Base-by-base conservation (phyloP, 2,797 vertebrate genomes). In the Myotis myotis region DNA sequence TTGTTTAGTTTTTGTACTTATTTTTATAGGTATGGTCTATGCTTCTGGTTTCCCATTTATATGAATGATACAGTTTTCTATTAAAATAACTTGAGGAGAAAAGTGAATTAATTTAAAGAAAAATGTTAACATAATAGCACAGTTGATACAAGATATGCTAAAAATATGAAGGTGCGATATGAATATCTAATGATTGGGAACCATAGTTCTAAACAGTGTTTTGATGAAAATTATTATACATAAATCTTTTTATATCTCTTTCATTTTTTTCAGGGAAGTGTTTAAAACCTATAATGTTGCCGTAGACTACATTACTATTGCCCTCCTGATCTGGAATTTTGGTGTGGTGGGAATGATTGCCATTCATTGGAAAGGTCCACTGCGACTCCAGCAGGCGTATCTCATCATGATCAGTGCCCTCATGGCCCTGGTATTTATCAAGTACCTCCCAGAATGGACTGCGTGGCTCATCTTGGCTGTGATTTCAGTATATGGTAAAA, bases 361-460 rank as follows among this genome's bases (percentile, higher is more conserved):
- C 89, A 99, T 99, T 96, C 99, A 99, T 93, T 99, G 99, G 99
- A 99, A 99, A 95, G 99, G 99, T 23, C 99, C 99, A 0, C 99
- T 99, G 62, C 99, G 99, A 25, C 99, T 99, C 92, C 99, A 99
- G 98, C 99, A 99, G 97, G 99, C 99, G 0, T 99, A 99, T 98
- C 99, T 99, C 97, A 99, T 99, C 96, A 99, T 99, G 99, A 99
- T 99, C 98, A 99, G 99, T 0, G 99, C 99, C 96, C 99, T 99
- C 97, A 99, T 99, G 99, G 99, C 99, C 33, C 98, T 99, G 97
- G 99, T 99, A 82, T 99, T 99, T 98, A 99, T 99, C 97, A 99
- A 99, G 97, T 99, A 99, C 97, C 99, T 99, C 96, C 99, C 99
- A 1, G 99, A 99, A 96, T 99, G 99, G 99, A 99, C 99, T 7